phyloP scores from a whole-genome alignment of 2,888 invertebrate species.

The Colletes collaris region DNA sequence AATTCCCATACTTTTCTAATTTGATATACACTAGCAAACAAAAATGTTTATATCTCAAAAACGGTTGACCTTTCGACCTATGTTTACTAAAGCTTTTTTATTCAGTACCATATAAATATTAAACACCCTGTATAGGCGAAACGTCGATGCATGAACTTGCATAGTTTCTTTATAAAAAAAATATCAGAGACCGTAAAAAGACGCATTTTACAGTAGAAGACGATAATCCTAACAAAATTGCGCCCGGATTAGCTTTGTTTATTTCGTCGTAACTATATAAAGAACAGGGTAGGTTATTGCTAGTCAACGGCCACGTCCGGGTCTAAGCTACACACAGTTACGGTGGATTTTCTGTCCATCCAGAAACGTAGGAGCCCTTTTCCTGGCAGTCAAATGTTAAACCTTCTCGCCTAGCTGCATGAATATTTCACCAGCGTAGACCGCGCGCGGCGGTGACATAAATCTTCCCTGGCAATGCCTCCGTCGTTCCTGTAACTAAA shows the following conservation, averaged over 20 bases:
- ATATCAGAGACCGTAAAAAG: too few relatives aligned
- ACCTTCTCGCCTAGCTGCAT: constrained; percentile 31
- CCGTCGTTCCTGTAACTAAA: constrained; percentile 23
- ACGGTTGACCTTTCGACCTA: too few relatives aligned
- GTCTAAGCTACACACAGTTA: neutral
- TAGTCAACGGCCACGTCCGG: neutral
- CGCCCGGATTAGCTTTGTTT: neutral
- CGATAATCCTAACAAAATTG: neutral
- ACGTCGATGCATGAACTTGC: too few relatives aligned
- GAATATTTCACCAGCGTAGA: constrained; percentile 43
- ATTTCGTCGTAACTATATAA: neutral
- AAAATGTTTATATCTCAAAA: too few relatives aligned
- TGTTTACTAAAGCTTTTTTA: too few relatives aligned
- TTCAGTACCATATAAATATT: too few relatives aligned
- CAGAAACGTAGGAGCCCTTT: constrained; percentile 6
- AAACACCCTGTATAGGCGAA: too few relatives aligned
- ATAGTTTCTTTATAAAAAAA: too few relatives aligned
- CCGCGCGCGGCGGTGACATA: constrained; percentile 31
- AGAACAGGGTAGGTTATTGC: neutral
- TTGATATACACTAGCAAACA: too few relatives aligned
- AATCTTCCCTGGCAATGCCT: constrained; percentile 28
- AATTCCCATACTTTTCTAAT: too few relatives aligned
- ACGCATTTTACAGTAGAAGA: too few relatives aligned
- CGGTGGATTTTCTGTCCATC: neutral
- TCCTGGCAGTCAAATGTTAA: constrained; percentile 32